Evolutionary conservation across 1,140 invertebrate species (phyloP).

Genomic region (Dendrolimus punctatus): DNA sequence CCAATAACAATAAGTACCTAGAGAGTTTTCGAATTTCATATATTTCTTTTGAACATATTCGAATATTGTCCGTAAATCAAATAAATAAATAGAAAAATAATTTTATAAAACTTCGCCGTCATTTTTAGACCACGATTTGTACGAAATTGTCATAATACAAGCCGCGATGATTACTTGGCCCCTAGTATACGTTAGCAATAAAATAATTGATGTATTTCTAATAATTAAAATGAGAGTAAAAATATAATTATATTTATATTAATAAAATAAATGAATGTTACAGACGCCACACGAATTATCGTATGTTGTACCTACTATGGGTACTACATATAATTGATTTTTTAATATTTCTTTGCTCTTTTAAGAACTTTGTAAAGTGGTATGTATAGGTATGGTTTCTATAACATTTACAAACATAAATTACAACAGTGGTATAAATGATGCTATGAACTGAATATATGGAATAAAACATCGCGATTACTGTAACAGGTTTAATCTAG

Average conservation of each 20-base stretch:
- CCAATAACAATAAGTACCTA: conserved; percentile 54
- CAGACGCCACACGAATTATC: no score
- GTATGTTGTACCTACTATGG: no score
- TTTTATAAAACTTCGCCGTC: conserved; percentile 25
- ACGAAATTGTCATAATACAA: conserved; percentile 1
- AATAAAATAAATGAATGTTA: no score
- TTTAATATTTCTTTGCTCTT: no score
- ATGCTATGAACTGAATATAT: no score
- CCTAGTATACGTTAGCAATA: conserved; percentile 5
- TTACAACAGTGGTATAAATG: no score
- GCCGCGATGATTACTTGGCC: conserved; percentile 2
- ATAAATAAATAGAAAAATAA: conserved; percentile 29
- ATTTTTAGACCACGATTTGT: conserved; percentile 7
- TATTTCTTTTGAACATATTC: conserved; percentile 15
- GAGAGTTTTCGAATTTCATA: conserved; percentile 23
- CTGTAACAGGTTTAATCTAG: no score
- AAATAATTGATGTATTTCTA: not conserved
- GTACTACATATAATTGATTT: no score
- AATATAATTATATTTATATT: not conserved
- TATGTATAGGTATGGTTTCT: no score
- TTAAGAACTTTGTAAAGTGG: no score
- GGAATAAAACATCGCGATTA: no score
- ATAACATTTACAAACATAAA: no score
- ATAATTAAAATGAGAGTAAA: conserved; percentile 8
- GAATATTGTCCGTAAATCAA: conserved; percentile 22